Percentiles rank a stretch among this genome's conserved stretches.
These are phyloP conservation scores for Torymus auratus DNA, from an alignment of 2,888 invertebrate genomes.

Conservation along the genomic window DNA sequence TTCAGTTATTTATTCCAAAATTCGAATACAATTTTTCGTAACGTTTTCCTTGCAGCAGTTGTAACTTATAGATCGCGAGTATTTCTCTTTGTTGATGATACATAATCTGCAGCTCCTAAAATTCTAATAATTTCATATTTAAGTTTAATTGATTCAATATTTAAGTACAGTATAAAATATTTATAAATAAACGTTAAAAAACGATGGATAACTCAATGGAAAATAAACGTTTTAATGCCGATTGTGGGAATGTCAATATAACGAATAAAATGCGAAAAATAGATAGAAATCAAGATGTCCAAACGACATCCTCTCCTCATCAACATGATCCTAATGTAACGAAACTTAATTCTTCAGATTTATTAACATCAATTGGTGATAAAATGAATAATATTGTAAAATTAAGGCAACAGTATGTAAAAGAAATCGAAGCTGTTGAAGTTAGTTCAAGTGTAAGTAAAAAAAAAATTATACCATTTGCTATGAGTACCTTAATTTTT, in stretches of 20 bases:
- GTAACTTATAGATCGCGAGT: too few species aligned
- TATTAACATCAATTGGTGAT: slow-evolving; percentile 19
- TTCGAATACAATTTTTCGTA: too few species aligned
- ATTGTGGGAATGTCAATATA: slow-evolving; percentile 6
- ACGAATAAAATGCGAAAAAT: slow-evolving; percentile 25
- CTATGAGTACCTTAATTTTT: background rate
- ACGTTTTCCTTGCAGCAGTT: too few species aligned
- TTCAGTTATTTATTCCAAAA: too few species aligned
- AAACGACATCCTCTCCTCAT: background rate
- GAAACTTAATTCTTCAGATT: background rate
- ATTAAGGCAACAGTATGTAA: slow-evolving; percentile 53
- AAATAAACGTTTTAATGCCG: slow-evolving; percentile 1
- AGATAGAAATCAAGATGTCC: background rate
- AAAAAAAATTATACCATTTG: background rate
- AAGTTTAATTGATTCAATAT: too few species aligned
- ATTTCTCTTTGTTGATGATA: too few species aligned
- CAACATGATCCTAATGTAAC: background rate
- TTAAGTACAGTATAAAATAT: background rate
- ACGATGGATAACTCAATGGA: slow-evolving; percentile 26
- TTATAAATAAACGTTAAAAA: slow-evolving; percentile 4
- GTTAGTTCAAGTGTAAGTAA: slow-evolving; percentile 45
- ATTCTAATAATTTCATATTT: too few species aligned
- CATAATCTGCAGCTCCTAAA: too few species aligned
- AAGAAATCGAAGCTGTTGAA: slow-evolving; percentile 56
- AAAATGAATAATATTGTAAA: slow-evolving; percentile 54